Conservation (phyloP, 2,797 vertebrate genomes). For the Danio kyathit region DNA sequence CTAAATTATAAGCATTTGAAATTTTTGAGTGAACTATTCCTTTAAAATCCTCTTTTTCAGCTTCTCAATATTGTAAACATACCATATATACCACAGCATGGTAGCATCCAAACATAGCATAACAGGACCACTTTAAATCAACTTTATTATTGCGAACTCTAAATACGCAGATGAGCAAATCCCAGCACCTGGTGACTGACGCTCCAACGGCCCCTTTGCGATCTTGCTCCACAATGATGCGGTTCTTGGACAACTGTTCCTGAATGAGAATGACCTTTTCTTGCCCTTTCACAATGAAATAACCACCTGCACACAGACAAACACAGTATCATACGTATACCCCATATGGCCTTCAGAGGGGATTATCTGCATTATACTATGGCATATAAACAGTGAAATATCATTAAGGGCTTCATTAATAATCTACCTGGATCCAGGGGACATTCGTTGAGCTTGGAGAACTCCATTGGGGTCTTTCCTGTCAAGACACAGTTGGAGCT, state of each 20-base stretch:
- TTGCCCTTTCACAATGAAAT: constrained; percentile 98
- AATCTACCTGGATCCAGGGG: constrained; percentile 93
- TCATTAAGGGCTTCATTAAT: not conserved
- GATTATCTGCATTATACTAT: constrained; percentile 4
- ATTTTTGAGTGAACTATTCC: no score
- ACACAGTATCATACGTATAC: not conserved
- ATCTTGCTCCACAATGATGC: constrained; percentile 98
- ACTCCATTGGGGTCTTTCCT: constrained; percentile 95
- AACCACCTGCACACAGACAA: constrained; percentile 83
- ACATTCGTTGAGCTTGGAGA: constrained; percentile 95
- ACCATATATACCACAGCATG: no score
- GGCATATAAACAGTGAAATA: not conserved
- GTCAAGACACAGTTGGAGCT: constrained; percentile 97
- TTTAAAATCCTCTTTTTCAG: no score
- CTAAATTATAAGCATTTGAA: no score
- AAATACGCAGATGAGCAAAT: not conserved
- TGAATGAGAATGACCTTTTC: constrained; percentile 99
- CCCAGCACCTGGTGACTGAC: constrained; percentile 93
- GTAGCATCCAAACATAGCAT: not conserved
- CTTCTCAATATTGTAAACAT: no score
- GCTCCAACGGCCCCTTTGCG: constrained; percentile 95
- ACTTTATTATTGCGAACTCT: not conserved
- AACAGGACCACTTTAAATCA: not conserved
- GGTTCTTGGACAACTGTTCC: constrained; percentile 98
- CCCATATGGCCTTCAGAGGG: not conserved